Evolutionary conservation across 1,140 invertebrate genomes (phyloP).

Genomic region (Drosophila nebulosa): DNA sequence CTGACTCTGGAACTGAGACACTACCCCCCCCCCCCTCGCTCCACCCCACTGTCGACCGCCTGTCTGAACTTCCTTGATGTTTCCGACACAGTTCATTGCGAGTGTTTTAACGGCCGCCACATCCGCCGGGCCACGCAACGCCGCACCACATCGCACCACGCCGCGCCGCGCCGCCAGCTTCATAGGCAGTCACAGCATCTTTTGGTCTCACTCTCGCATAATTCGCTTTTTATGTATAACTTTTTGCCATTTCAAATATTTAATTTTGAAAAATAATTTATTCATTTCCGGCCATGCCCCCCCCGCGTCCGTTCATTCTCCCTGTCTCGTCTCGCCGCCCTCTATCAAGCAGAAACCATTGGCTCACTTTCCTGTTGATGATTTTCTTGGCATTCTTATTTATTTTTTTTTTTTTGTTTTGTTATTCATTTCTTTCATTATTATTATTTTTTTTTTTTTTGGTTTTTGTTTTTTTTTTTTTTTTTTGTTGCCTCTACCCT

Average conservation of each 20-base stretch:
- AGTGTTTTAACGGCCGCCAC: conserved; percentile 73
- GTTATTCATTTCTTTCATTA: conserved; percentile 5
- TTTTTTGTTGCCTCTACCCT: too few species aligned
- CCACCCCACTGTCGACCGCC: neutral
- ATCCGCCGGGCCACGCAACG: too few species aligned
- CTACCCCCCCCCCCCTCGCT: neutral
- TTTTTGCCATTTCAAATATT: conserved; percentile 77
- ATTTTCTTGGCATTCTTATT: conserved; percentile 11
- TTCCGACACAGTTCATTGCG: conserved; percentile 72
- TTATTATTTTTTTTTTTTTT: too few species aligned
- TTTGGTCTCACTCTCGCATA: conserved; percentile 46
- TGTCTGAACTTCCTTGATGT: conserved; percentile 15
- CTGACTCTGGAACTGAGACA: conserved; percentile 16
- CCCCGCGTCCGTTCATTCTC: neutral
- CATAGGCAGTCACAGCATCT: neutral
- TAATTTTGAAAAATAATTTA: conserved; percentile 76
- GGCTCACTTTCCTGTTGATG: conserved; percentile 38
- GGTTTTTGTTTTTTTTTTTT: neutral
- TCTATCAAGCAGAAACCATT: neutral
- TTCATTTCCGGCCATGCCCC: conserved; percentile 59
- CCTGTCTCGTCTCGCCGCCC: neutral
- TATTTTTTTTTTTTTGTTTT: neutral
- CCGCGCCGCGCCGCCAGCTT: conserved; percentile 35
- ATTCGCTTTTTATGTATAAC: conserved; percentile 71
- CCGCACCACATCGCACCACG: too few species aligned